Base-by-base conservation (phyloP, 2,113 vertebrate species). In the Peromyscus californicus region DNA sequence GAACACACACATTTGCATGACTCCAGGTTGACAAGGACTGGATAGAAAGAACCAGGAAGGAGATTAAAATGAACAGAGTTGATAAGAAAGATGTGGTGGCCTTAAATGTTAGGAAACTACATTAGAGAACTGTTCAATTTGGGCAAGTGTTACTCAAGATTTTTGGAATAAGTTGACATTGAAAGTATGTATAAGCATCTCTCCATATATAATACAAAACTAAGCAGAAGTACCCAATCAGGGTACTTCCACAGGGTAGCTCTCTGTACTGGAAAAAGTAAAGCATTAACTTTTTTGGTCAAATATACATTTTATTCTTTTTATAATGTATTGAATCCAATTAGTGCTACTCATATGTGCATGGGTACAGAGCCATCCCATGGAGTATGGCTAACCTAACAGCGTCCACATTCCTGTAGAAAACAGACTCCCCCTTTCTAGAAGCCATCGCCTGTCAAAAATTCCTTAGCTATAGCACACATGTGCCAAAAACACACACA, bases 1-100 rank as follows among this genome's bases (percentile, higher is more conserved):
- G 48, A 93, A 98, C 93, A 85, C 51, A 91, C 74, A n/a, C 16
- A 83, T 95, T 78, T 85, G 7, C 31, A 86, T 63, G 54, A 39
- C 61, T 93, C 19, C 33, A 70, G 4, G 11, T 13, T 29, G 29
- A 78, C 75, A 94, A 85, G 1, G 31, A 92, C 16, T 63, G 13
- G 4, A 57, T 7, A 13, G 88, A 29, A 26, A 84, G 33, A 94
- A 31, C 21, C 31, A 65, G 7, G 45, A 33, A 45, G 10, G 10
- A 6, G 11, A 42, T 70, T 90, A 95, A 88, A 89, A 92, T 93
- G 11, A 69, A 54, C 48, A 95, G 15, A 92, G 0, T 31, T 54
- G 31, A 2, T 75, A 59, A 84, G 51, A 90, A 87, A 13, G 13
- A 39, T 22, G 88, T 33, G 12, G 5, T 70, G 79, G 4, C 39